Evolutionary conservation across 2,113 vertebrate species (phyloP), one percentile per base, ranked within the genome.

Genomic region (Sapayoa aenigma): DNA sequence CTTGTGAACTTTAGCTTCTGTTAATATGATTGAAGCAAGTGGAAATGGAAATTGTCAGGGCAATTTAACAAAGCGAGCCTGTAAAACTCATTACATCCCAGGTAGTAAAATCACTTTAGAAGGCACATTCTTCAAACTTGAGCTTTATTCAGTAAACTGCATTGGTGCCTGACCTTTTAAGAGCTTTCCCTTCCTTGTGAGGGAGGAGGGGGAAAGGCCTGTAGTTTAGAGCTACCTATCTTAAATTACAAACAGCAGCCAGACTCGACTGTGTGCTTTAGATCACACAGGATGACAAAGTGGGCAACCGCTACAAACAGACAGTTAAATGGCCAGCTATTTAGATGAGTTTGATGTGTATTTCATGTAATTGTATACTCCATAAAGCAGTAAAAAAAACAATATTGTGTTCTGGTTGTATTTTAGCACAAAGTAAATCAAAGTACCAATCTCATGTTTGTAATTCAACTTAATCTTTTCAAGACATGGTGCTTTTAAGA

Each of bases 11-110:
- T 98, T 97, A 98, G 94, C 97, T 98, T 98, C 96, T 97, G 97
- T 96, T 98, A 98, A 98, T 98, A 97, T 98, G 98, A 98, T 97
- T 96, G 97, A 98, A 97, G 94, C 95, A 92, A 97, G 85, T 96
- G 97, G 97, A 97, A 98, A 98, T 98, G 92, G 97, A 98, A 97
- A 98, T 98, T 97, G 98, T 98, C 98, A 98, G 96, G 83, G 96
- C 96, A 97, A 98, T 98, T 98, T 98, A 97, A 98, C 97, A 98
- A 97, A 97, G 94, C 78, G 46, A 91, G 92, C 96, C 93, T 97
- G 91, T 97, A 98, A 98, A 98, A 98, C 96, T 97, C 97, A 97
- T 97, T 97, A 97, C 85, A 94, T 94, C 65, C 83, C 90, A 95
- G 91, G 96, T 97, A 98, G 97, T 97, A 97, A 98, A 98, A 98